Percentiles rank a stretch among this genome's conserved stretches.
Evolutionary conservation across 2,888 invertebrate species (phyloP).

Genomic region (Mythimna vitellina): DNA sequence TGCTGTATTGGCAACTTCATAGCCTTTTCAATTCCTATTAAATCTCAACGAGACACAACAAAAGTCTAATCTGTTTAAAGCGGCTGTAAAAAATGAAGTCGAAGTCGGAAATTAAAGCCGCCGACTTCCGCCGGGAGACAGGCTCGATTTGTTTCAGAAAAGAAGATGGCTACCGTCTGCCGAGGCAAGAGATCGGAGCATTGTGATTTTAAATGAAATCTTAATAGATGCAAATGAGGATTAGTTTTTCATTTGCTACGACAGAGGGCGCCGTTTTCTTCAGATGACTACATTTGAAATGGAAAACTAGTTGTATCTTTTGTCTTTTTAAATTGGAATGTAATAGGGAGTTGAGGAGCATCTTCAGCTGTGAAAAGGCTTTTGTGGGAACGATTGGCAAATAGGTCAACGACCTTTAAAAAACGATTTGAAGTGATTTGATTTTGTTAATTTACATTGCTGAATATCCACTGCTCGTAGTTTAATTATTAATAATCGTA

Average conservation of each 20-base stretch:
- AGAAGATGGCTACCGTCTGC: constrained; percentile 51
- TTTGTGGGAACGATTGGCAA: not conserved
- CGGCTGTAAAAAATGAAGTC: constrained; percentile 66
- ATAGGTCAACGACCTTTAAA: not conserved
- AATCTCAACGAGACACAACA: constrained; percentile 54
- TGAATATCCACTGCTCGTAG: not conserved
- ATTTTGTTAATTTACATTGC: not conserved
- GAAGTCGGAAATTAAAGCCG: constrained; percentile 77
- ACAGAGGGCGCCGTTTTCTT: constrained; percentile 51
- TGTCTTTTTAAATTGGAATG: constrained; percentile 54
- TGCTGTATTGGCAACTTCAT: constrained; percentile 30
- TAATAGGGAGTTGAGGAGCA: not conserved
- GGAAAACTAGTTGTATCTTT: constrained; percentile 52
- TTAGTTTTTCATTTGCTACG: constrained; percentile 59
- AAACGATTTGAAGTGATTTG: not conserved
- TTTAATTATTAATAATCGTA: too few relatives aligned
- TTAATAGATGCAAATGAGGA: constrained; percentile 67
- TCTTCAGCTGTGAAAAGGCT: not conserved
- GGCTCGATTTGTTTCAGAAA: constrained; percentile 75
- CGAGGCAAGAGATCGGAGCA: constrained; percentile 48
- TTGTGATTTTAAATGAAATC: constrained; percentile 74
- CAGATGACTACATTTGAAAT: constrained; percentile 51
- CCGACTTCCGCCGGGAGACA: constrained; percentile 70
- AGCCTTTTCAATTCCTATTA: constrained; percentile 44
- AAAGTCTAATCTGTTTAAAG: constrained; percentile 66